Percentiles rank a stretch among this genome's conserved stretches.
Evolutionary conservation across 1,140 invertebrate species (phyloP).

Genomic region (Ectropis grisescens): DNA sequence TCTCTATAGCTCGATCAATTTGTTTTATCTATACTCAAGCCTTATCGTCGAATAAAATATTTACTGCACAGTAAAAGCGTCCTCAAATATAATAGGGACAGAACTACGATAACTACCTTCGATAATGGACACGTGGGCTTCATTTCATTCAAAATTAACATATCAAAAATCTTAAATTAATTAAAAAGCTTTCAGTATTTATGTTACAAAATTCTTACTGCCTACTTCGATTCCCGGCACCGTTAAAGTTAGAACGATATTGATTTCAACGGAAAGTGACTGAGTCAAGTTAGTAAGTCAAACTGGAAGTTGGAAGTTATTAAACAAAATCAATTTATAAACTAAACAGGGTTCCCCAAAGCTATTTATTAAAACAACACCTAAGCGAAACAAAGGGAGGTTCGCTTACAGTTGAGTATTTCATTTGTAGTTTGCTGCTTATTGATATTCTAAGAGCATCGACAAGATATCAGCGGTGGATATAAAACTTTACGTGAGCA

Average conservation of each 20-base stretch:
- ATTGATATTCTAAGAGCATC: slow-evolving; percentile 35
- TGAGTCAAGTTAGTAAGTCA: too few relatives aligned
- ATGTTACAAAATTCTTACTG: too few relatives aligned
- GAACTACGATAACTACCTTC: slow-evolving; percentile 31
- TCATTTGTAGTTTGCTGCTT: slow-evolving; percentile 29
- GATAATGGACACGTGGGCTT: slow-evolving; percentile 27
- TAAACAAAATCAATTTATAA: slow-evolving; percentile 5
- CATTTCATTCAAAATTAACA: neutral
- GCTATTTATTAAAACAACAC: slow-evolving; percentile 12
- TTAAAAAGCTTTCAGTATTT: too few relatives aligned
- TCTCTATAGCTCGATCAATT: slow-evolving; percentile 46
- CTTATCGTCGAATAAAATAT: slow-evolving; percentile 61
- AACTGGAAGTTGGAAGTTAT: neutral
- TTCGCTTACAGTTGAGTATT: slow-evolving; percentile 16
- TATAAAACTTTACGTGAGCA: slow-evolving; percentile 27
- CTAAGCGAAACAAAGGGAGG: slow-evolving; percentile 7
- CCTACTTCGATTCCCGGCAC: too few relatives aligned
- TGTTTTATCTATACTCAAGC: slow-evolving; percentile 48
- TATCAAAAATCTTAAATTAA: too few relatives aligned
- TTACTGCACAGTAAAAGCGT: slow-evolving; percentile 61
- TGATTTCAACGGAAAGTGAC: too few relatives aligned
- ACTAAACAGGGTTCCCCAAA: neutral
- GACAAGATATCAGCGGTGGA: slow-evolving; percentile 25
- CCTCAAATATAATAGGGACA: slow-evolving; percentile 52
- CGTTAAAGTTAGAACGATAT: too few relatives aligned